Base-by-base conservation (phyloP, 2,888 invertebrate genomes). In the Meteorus colon region DNA sequence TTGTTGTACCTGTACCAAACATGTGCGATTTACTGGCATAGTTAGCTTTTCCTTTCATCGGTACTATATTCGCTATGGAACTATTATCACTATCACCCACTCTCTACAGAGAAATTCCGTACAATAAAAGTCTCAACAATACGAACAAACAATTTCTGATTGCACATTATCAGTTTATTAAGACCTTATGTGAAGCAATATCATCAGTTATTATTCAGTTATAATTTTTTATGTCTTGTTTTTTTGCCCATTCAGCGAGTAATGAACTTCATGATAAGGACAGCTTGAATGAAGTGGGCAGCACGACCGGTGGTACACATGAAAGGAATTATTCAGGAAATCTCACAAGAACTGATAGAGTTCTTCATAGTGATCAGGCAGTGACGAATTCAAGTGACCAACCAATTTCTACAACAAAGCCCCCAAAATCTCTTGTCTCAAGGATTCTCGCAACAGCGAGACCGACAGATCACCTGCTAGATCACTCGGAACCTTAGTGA, bases 261-360 rank as follows among this genome's bases (percentile, higher is more conserved):
- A 90, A 90, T 85, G 91, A 91, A 79, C 89, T 90, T 69, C 90
- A 90, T 71, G 91, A 91, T 79, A 89, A 89, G 80, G 91, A 91
- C 83, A 91, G 91, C 79, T 82, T 91, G 85, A 91, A 91, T 87
- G 90, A 90, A 77, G 89, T 90, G 74, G 88, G 88, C 80, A 89
- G 89, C 75, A 87, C 87, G 76, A 86, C 89, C 78, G 89, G 86
- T 77, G 86, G 86, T 81, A 86, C 84, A 76, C 86, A 85, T 84
- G 88, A 88, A 83, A 86, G 86, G 76, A 82, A 83, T 77, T 86
- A 87, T 69, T 82, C 84, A 16, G 84, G 87, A 29, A 78, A 76
- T 78, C 78, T 78, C 77, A 78, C 79, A 75, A 81, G 86, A 84
- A 86, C 82, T 81, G 85, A 85, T 19, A 79, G 80, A 76, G 73